Base-by-base conservation (phyloP, 2,113 vertebrate genomes). In the Lepisosteus osseus region DNA sequence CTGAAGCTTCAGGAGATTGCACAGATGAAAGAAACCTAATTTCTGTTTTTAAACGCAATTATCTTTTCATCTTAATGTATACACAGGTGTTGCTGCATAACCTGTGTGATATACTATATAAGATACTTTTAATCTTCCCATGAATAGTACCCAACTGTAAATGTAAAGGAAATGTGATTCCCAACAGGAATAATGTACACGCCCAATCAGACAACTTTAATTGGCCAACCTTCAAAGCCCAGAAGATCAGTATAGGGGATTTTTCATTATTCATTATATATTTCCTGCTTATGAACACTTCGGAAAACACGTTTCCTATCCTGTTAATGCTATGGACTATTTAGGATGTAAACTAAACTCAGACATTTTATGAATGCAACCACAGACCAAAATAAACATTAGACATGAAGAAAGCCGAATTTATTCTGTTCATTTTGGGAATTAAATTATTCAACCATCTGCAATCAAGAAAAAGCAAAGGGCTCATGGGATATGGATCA, bases 231-330 rank as follows among this genome's bases (percentile, higher is more conserved):
- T 13, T 59, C 57, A 55, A 72, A 55, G n/a, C 54, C 5, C 29
- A 65, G 8, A 15, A 14, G 7, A 74, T 66, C 68, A 57, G 61
- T 47, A 65, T 17, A 15, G 75, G 67, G 72, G 61, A 80, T 80
- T 72, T 68, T 55, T 66, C 54, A 44, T 72, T 64, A 17, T 43
- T 54, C 51, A 43, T 9, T 29, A 29, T 29, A 29, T 29, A 29
- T 29, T 29, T 29, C 29, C 29, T 29, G 29, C 29, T 29, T 29
- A 29, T 29, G 29, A 29, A 29, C 29, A 29, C 29, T 29, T 29
- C 0, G 29, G 29, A 29, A 29, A 29, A 29, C 29, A 29, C 1
- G 29, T 29, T 29, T 29, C 29, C 29, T 29, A 29, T 29, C 29
- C 29, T 29, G 29, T 29, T 29, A 29, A 29, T 29, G 29, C 29